phyloP scores from a whole-genome alignment of 2,113 vertebrate species.

The Neogale vison region DNA sequence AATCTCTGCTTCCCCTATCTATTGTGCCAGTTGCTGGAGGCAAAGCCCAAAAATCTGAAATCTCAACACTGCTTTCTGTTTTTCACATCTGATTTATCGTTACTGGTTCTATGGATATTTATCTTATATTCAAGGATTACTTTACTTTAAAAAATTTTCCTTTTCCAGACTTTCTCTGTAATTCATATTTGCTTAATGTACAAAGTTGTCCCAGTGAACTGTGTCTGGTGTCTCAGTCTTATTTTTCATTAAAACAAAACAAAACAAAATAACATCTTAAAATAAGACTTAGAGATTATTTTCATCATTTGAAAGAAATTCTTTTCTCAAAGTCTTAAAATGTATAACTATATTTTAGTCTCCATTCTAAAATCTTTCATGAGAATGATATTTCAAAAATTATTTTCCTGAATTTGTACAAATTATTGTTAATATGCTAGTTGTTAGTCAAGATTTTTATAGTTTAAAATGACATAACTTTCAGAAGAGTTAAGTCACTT shows the following conservation, averaged over 20 bases:
- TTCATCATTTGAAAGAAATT: conserved; percentile 9
- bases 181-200: neutral
- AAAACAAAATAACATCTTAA: neutral
- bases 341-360: neutral
- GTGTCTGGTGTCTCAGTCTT: neutral
- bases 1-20: neutral
- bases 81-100: neutral
- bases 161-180: neutral
- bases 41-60: neutral
- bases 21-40: neutral
- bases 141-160: neutral
- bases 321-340: neutral
- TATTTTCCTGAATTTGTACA: conserved; percentile 22
- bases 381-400: conserved; percentile 24
- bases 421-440: conserved; percentile 47
- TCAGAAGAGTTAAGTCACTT: neutral
- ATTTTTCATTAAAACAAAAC: conserved; percentile 28
- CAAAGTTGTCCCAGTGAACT: neutral
- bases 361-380: conserved; percentile 5
- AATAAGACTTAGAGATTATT: neutral
- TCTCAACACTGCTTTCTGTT: neutral
- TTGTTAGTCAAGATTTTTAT: conserved; percentile 41
- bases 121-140: neutral
- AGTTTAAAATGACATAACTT: conserved; percentile 27
- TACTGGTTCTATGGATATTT: neutral